Base-by-base conservation (phyloP, 1,140 invertebrate genomes). In the Hermatobates lingyangjiaoensis region DNA sequence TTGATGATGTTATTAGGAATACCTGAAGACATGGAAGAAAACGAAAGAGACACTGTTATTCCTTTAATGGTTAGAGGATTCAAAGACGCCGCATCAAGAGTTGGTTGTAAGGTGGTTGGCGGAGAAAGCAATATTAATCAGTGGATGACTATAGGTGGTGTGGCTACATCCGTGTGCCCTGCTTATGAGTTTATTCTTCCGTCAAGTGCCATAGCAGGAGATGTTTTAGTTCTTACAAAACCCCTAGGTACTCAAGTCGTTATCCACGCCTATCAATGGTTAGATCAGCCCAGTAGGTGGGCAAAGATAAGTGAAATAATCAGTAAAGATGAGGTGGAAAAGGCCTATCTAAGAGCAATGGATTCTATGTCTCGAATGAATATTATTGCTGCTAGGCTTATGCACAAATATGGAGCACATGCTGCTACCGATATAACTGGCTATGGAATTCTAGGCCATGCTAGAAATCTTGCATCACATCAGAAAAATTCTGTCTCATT, bases 321-420 rank as follows among this genome's bases (percentile, higher is more conserved):
- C 0, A 88, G 85, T 52, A 87, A 94, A 65, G 89, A 94, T 59
- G 90, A 95, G 68, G 87, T 89, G 0, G 73, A 83, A 42, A 92
- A 94, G 70, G 90, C 90, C 2, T 97, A 96, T 67, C 84, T 93
- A 63, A 75, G 89, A 58, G 86, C 90, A 21, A 94, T 95, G 85
- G 87, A 93, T 61, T 94, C 88, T 21, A 97, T 98, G 94, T 85
- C 90, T 14, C 74, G 91, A 57, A 71, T 97, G 2, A 98, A 98
- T 63, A 79, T 68, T 67, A 34, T 54, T 79, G 90, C 87, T 58
- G 88, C 91, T 7, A 71, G 84, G 51, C 69, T 97, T 44, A 95
- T 96, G 91, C 91, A 95, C 67, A 93, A 95, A 65, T 96, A 95
- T 64, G 92, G 94, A 68, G 92, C 92, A 5, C 92, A 97, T 67